Base-by-base conservation (phyloP, 1,140 invertebrate species). In the Aphelenchoides besseyi region DNA sequence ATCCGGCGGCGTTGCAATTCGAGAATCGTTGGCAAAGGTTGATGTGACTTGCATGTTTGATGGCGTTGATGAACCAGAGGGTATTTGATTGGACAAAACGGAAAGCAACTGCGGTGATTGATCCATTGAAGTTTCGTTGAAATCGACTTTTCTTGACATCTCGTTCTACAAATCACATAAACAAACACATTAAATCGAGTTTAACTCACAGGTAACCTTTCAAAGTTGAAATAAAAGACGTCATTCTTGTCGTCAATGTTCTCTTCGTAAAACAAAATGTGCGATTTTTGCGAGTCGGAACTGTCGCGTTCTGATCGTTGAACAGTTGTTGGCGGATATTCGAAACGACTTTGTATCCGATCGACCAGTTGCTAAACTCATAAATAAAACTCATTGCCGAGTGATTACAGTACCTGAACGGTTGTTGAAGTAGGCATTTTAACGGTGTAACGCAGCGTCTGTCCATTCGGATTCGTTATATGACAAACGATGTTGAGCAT, bases 251-350 rank as follows among this genome's bases (percentile, higher is more conserved):
- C 63, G n/a, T 66, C 63, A 23, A 66, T 32, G 12, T 26, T 26
- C 63, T 66, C 63, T 1, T 66, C 63, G 3, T 33, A 66, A 33
- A 66, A 66, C 3, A 66, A 30, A n/a, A 66, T 66, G 12, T 66
- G 26, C 32, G 63, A 12, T n/a, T n/a, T n/a, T 30, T 26, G 63
- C 16, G 12, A 12, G 12, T 66, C 41, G 41, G 23, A 12, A 23
- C 12, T 16, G 12, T 12, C 12, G 12, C 41, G 41, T 48, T 48
- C 12, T 12, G 41, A 12, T 28, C 63, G 30, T 30, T 66, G 63
- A 33, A 66, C 30, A n/a, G 9, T 41, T 1, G 48, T 53, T 18
- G 36, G 12, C 1, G 63, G n/a, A 23, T 41, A 12, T 16, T 33
- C 16, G 63, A 66, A 66, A 2, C 63, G 63, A 16, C 26, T 66